Evolutionary conservation across 2,113 vertebrate species (phyloP).

Genomic region (Esox niger): DNA sequence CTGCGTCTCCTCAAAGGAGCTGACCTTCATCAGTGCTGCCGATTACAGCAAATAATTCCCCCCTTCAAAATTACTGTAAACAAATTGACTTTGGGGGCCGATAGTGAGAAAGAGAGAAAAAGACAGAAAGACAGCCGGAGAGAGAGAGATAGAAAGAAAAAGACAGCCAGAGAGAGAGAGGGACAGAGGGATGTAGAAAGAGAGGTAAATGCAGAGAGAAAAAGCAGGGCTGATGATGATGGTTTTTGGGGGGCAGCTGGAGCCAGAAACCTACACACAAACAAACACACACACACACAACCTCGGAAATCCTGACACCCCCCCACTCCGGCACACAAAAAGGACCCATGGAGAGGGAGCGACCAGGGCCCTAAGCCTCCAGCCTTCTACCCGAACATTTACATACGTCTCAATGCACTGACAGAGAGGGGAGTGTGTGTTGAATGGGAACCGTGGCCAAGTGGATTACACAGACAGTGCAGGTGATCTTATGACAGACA

Average conservation of each 20-base stretch:
- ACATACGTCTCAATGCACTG: constrained; percentile 75
- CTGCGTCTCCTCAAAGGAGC: constrained; percentile 96
- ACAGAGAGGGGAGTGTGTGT: constrained; percentile 91
- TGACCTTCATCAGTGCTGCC: constrained; percentile 99
- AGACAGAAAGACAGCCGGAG: background rate
- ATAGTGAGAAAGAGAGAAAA: constrained; percentile 14
- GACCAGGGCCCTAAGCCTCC: constrained; percentile 72
- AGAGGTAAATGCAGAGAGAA: constrained; percentile 10
- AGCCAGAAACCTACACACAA: constrained; percentile 65
- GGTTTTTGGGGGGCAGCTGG: constrained; percentile 70
- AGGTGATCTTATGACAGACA: constrained; percentile 93
- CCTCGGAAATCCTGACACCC: constrained; percentile 85
- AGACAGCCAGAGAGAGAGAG: background rate
- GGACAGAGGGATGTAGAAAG: constrained; percentile 58
- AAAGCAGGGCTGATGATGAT: constrained; percentile 60
- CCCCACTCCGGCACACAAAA: constrained; percentile 52
- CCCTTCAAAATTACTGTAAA: constrained; percentile 99
- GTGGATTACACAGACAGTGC: constrained; percentile 98
- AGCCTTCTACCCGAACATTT: constrained; percentile 71
- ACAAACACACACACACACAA: constrained; percentile 24
- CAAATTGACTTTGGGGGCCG: constrained; percentile 97
- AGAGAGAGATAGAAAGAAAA: background rate
- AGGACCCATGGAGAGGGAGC: constrained; percentile 66
- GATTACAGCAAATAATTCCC: constrained; percentile 99
- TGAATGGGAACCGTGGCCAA: constrained; percentile 97